Base-by-base conservation (phyloP, 2,113 vertebrate species). In the Semicossyphus pulcher region DNA sequence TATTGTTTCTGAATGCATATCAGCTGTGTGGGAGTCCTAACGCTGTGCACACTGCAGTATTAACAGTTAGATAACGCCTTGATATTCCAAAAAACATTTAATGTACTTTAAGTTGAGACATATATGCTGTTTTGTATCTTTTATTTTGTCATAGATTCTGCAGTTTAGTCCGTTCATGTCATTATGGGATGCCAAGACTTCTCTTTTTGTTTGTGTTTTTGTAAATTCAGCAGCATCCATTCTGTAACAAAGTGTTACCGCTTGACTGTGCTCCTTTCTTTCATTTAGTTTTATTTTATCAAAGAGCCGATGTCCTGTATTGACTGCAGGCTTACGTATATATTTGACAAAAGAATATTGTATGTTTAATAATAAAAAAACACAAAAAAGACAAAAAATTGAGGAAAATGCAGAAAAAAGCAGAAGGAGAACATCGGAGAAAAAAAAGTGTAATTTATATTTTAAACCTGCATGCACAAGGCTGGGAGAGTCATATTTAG, bases 281-380 rank as follows among this genome's bases (percentile, higher is more conserved):
- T 72, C 69, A 65, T 86, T 73, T 84, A 80, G 75, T 84, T 90
- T 88, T 86, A 73, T 90, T 88, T 89, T 88, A 85, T 91, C 81
- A 86, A 88, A 93, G 91, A 94, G 92, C 93, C 92, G 78, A 88
- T 92, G 90, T 94, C 96, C 95, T 95, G 95, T 94, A 95, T 96
- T 95, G 95, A 96, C 93, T 97, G 95, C 96, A 91, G 97, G 96
- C 84, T 76, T 91, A 89, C 92, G 93, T 95, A 92, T 94, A 92
- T 93, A 93, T 95, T 90, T 90, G 90, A 93, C 73, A 87, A 87
- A 92, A 84, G 62, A 89, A 87, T 83, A 76, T 80, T 85, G 81
- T 90, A 86, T 86, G 84, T 83, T 76, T 85, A 88, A 85, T 69
- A 83, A 88, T 74, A 86, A 91, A 87, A 84, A 88, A 80, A 53